These are phyloP conservation scores for Drosophila burlai DNA, from an alignment of 1,140 invertebrate species.

Conservation along the genomic window DNA sequence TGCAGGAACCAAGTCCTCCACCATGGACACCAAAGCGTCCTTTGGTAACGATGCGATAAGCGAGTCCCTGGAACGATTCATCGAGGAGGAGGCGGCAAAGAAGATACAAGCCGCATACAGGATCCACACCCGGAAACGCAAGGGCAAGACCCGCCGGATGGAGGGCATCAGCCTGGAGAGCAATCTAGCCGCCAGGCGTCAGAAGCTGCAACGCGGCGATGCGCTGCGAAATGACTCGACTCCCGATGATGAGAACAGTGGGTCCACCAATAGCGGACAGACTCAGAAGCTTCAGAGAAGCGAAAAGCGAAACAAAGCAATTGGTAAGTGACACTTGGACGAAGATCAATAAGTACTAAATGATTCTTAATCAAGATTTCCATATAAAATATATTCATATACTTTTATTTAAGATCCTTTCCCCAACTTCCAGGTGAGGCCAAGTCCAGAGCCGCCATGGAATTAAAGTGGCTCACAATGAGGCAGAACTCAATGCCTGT, in stretches of 20 bases:
- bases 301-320: constrained; percentile 1
- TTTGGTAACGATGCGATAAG: constrained; percentile 83
- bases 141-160: constrained; percentile 18
- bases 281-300: not conserved
- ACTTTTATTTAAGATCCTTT: not conserved
- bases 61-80: constrained; percentile 79
- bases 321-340: constrained; percentile 27
- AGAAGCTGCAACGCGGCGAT: constrained; percentile 78
- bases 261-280: constrained; percentile 19
- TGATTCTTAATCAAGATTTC: too few relatives aligned
- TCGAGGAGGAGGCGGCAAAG: constrained; percentile 75
- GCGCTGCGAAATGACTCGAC: constrained; percentile 78
- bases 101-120: constrained; percentile 69
- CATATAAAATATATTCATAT: not conserved
- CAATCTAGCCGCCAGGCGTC: constrained; percentile 66
- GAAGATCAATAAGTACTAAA: not conserved
- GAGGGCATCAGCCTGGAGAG: constrained; percentile 57
- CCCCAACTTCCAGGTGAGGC: constrained; percentile 14
- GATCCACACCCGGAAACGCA: constrained; percentile 44
- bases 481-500: constrained; percentile 84
- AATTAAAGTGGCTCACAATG: constrained; percentile 60
- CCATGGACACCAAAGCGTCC: constrained; percentile 67
- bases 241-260: constrained; percentile 70
- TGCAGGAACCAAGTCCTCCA: constrained; percentile 69
- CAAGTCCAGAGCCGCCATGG: constrained; percentile 28